Evolutionary conservation across 2,113 vertebrate species (phyloP), one percentile per base, ranked within the genome.

Genomic region (Lasiurus cinereus): DNA sequence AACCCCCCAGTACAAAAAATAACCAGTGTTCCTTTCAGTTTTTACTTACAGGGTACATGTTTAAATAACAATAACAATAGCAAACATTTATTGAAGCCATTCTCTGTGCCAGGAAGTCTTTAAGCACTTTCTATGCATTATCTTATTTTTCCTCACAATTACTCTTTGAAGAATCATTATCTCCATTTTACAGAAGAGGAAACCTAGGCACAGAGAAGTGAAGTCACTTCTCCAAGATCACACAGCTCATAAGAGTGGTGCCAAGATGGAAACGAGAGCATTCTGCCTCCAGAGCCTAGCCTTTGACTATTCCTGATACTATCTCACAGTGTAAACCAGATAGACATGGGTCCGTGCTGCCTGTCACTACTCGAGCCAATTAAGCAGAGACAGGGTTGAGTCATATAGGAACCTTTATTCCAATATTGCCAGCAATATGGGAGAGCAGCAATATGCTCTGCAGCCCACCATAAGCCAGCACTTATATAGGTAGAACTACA

Each of bases 11-110:
- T 84, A 12, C 52, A 87, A 77, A 39, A 88, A 80, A 67, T 76
- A 92, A 82, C 62, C 36, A 9, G 67, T 46, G 62, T 86, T 67
- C 31, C 91, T 85, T 79, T 94, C 11, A 43, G n/a, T 78, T 59
- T 91, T 90, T 83, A 85, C n/a, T 3, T 22, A 22, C 31, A 88
- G 62, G 62, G 56, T 83, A 88, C 22, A 11, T 94, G 95, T 95
- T 85, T 46, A 56, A 96, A 59, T 86, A 36, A 78, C 69, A 96
- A 59, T 86, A 36, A 78, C 69, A 66, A 19, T 21, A 83, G 31
- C 31, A 89, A 48, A 74, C 50, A 43, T 36, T 77, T 79, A 43
- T 74, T 33, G 80, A 90, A 82, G 54, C 24, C 36, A 31, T 62
- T 84, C 74, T 84, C 5, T 64, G 64, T 83, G 24, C 70, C 3